Evolutionary conservation across 1,140 invertebrate genomes (phyloP).

Genomic region (Conopomorpha cramerella): DNA sequence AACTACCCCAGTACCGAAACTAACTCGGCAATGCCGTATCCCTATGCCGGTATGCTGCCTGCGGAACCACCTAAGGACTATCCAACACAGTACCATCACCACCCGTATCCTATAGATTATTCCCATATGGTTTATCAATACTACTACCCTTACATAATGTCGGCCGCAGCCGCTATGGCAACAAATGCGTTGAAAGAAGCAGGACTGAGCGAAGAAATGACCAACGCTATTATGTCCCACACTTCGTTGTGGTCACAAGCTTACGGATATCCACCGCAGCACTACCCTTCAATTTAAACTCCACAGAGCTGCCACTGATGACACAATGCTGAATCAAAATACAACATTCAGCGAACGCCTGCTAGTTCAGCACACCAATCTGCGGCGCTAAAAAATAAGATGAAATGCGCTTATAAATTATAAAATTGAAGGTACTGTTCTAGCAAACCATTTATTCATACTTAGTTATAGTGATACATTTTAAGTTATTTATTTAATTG

Average conservation of each 20-base stretch:
- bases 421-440: too few species aligned
- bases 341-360: too few species aligned
- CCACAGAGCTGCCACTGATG: too few species aligned
- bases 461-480: too few species aligned
- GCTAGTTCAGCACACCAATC: too few species aligned
- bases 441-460: too few species aligned
- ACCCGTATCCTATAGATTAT: conserved; percentile 17
- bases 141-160: conserved; percentile 39
- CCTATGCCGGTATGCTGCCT: conserved; percentile 13
- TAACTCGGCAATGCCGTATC: conserved; percentile 12
- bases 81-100: background rate
- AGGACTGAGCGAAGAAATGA: conserved; percentile 13
- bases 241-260: conserved; percentile 13
- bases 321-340: too few species aligned
- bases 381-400: too few species aligned
- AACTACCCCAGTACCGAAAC: conserved; percentile 19
- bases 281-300: too few species aligned
- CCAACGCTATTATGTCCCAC: conserved; percentile 9
- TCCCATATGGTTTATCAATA: conserved; percentile 27
- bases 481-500: too few species aligned
- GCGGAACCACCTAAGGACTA: conserved; percentile 8
- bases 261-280: conserved; percentile 32
- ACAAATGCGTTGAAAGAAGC: conserved; percentile 21
- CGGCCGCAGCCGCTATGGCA: conserved; percentile 20
- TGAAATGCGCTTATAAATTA: too few species aligned